Conservation (phyloP, 2,797 vertebrate genomes). For the Staurois parvus region DNA sequence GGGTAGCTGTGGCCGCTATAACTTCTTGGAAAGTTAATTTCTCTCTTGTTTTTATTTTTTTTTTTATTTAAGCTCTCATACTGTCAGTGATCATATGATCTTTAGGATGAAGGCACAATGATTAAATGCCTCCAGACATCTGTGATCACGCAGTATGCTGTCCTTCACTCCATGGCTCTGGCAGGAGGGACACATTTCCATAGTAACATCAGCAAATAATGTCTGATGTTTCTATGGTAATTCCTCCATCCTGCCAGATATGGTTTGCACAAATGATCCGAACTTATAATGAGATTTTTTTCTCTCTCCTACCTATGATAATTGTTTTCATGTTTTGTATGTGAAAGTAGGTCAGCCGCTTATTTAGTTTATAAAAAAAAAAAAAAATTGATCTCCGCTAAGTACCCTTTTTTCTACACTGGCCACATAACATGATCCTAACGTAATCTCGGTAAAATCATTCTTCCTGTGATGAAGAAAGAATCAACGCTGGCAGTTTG, state of each 20-base stretch:
- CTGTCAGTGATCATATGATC: slow-evolving; percentile 29
- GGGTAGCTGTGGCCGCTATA: too few relatives aligned
- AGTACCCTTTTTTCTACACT: too few relatives aligned
- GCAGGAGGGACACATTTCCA: slow-evolving; percentile 6
- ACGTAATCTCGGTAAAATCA: too few relatives aligned
- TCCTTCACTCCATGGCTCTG: slow-evolving; percentile 12
- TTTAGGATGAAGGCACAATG: slow-evolving; percentile 22
- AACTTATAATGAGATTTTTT: slow-evolving; percentile 47
- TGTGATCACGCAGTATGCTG: slow-evolving; percentile 29
- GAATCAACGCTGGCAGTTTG: too few relatives aligned
- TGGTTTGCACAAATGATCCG: slow-evolving; percentile 44
- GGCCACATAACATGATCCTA: too few relatives aligned
- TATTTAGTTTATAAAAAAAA: too few relatives aligned
- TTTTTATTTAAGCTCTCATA: neutral
- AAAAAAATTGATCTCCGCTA: too few relatives aligned
- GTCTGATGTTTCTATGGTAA: slow-evolving; percentile 45
- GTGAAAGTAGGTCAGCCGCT: slow-evolving; percentile 28
- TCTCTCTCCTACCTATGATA: slow-evolving; percentile 38
- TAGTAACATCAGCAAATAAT: slow-evolving; percentile 41
- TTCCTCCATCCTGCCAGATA: slow-evolving; percentile 41
- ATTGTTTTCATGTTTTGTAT: slow-evolving; percentile 20
- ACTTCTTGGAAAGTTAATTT: too few relatives aligned
- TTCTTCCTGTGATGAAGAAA: too few relatives aligned
- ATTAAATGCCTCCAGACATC: slow-evolving; percentile 34
- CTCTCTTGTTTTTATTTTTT: too few relatives aligned